A percentile compares a stretch with the other conserved stretches of the same genome.
Evolutionary conservation across 2,888 invertebrate species (phyloP).

Genomic region (Euzophera pinguis): DNA sequence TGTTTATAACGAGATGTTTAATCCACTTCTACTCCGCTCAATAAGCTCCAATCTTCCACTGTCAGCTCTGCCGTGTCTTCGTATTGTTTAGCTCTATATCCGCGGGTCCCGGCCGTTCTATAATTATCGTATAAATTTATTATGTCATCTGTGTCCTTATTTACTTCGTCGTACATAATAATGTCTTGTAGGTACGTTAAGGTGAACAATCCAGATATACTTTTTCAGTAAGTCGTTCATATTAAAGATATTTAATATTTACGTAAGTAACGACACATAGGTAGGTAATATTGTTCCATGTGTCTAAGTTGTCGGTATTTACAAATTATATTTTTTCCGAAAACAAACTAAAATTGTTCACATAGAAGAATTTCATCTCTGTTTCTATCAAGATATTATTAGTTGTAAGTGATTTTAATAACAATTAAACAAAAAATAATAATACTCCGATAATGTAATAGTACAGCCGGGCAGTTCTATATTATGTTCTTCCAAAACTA

Average conservation of each 20-base stretch:
- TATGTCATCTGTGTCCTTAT: slow-evolving; percentile 3
- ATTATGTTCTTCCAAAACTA: slow-evolving; percentile 8
- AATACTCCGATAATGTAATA: slow-evolving; percentile 1
- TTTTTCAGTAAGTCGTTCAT: neutral
- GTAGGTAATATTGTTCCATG: too few species aligned
- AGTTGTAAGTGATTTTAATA: neutral
- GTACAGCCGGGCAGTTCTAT: neutral
- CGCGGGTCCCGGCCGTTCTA: neutral
- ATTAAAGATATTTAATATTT: too few species aligned
- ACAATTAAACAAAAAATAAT: neutral
- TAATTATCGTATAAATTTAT: slow-evolving; percentile 10
- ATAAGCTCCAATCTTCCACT: slow-evolving; percentile 31
- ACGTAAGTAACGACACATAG: too few species aligned
- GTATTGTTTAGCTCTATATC: slow-evolving; percentile 20
- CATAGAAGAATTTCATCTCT: too few species aligned
- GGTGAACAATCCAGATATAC: neutral
- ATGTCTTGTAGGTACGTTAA: neutral
- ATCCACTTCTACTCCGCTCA: slow-evolving; percentile 27
- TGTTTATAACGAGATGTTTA: slow-evolving; percentile 54
- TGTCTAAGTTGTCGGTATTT: too few species aligned
- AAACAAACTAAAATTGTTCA: too few species aligned
- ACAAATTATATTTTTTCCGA: too few species aligned
- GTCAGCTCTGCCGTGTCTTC: slow-evolving; percentile 57
- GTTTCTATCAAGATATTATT: neutral
- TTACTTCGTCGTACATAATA: slow-evolving; percentile 10